Evolutionary conservation across 2,113 vertebrate species (phyloP).

Genomic region (Coreoperca whiteheadi): DNA sequence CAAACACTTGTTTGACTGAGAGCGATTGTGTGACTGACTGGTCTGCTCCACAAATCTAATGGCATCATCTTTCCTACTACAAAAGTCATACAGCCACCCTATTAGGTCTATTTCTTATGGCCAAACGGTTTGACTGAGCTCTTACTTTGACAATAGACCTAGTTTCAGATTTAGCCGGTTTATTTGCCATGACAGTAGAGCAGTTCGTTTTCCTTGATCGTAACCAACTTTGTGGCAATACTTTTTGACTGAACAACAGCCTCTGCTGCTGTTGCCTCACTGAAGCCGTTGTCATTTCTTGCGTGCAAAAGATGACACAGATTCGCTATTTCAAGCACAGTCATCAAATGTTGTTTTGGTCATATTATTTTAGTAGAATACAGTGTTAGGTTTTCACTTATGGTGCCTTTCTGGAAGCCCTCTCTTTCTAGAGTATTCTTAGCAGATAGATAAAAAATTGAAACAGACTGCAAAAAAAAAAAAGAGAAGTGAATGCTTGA

Average conservation of each 20-base stretch:
- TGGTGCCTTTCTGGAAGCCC: not conserved
- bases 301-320: not conserved
- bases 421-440: not conserved
- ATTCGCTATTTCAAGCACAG: not conserved
- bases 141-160: not conserved
- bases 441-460: not conserved
- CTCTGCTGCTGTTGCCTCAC: not conserved
- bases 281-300: not conserved
- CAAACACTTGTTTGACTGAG: not conserved
- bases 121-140: too few relatives aligned
- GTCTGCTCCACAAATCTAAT: not conserved
- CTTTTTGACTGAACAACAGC: too few relatives aligned
- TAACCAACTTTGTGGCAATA: not conserved
- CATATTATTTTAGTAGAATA: not conserved
- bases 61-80: too few relatives aligned
- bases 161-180: not conserved
- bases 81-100: not conserved
- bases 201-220: not conserved
- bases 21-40: not conserved
- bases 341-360: not conserved
- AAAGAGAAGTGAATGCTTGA: not conserved
- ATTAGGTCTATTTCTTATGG: not conserved
- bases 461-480: not conserved
- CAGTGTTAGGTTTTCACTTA: not conserved
- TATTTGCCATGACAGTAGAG: not conserved